Conservation (phyloP, 2,888 invertebrate genomes). For the Brassicogethes aeneus region DNA sequence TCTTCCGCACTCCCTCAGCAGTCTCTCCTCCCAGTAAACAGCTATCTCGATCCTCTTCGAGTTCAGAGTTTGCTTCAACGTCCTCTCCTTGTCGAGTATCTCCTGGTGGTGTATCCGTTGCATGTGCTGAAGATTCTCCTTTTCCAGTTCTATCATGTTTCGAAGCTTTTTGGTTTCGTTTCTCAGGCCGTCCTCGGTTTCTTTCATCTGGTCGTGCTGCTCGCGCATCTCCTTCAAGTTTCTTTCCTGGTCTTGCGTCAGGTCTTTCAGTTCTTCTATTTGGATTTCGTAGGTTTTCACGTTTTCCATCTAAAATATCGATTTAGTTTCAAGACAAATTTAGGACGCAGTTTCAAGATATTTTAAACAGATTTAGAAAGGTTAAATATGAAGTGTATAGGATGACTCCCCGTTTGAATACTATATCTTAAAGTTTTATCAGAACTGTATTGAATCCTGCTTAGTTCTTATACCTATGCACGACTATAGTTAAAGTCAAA, state of each 20-base stretch:
- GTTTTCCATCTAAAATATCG: slow-evolving; percentile 42
- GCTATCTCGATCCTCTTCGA: slow-evolving; percentile 48
- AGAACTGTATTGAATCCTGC: too few relatives aligned
- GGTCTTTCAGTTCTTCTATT: slow-evolving; percentile 46
- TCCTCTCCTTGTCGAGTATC: slow-evolving; percentile 40
- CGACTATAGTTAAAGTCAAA: too few relatives aligned
- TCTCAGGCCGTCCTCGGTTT: slow-evolving; percentile 48
- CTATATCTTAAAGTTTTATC: too few relatives aligned
- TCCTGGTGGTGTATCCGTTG: slow-evolving; percentile 38
- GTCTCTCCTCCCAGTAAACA: slow-evolving; percentile 54
- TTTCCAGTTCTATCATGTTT: slow-evolving; percentile 35
- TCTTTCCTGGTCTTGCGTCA: slow-evolving; percentile 51
- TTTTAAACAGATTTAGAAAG: too few relatives aligned
- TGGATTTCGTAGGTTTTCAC: slow-evolving; percentile 49
- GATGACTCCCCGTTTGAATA: too few relatives aligned
- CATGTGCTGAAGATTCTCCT: slow-evolving; percentile 38
- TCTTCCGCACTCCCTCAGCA: slow-evolving; percentile 53
- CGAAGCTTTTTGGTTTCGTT: slow-evolving; percentile 42
- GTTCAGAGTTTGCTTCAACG: slow-evolving; percentile 38
- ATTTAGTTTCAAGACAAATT: too few relatives aligned
- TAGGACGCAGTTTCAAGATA: too few relatives aligned
- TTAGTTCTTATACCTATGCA: too few relatives aligned
- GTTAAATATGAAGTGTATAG: too few relatives aligned
- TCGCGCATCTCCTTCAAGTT: slow-evolving; percentile 47
- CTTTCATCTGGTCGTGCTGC: slow-evolving; percentile 48